These are phyloP conservation scores for Synanthedon myopaeformis DNA, from an alignment of 2,888 invertebrate species.

Conservation along the genomic window DNA sequence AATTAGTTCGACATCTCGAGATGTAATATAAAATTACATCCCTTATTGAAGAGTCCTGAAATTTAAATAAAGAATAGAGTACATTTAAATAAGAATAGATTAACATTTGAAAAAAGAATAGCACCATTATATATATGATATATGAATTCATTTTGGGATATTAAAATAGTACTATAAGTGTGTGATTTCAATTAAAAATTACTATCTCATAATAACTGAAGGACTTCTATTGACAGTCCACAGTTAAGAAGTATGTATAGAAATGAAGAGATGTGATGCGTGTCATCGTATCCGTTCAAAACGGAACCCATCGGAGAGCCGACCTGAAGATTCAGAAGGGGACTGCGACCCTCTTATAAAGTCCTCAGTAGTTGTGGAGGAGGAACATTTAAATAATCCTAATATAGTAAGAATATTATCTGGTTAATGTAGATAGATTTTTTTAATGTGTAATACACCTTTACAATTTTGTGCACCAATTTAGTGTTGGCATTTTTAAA, in stretches of 20 bases:
- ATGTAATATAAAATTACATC: too few species aligned
- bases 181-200: too few species aligned
- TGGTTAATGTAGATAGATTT: constrained; percentile 30
- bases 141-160: too few species aligned
- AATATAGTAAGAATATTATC: constrained; percentile 43
- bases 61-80: too few species aligned
- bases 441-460: constrained; percentile 15
- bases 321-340: constrained; percentile 14
- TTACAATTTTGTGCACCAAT: not conserved
- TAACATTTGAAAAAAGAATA: too few species aligned
- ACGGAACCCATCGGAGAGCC: constrained; percentile 32
- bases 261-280: constrained; percentile 60
- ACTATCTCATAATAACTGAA: constrained; percentile 15
- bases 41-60: too few species aligned
- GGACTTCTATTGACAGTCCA: constrained; percentile 48
- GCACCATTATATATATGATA: too few species aligned
- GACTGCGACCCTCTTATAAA: constrained; percentile 52
- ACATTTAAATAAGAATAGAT: too few species aligned
- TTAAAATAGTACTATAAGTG: too few species aligned
- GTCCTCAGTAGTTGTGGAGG: constrained; percentile 41
- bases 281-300: constrained; percentile 45
- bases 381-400: constrained; percentile 45
- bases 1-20: too few species aligned
- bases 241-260: constrained; percentile 63
- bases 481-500: not conserved